Base-by-base conservation (phyloP, 2,797 vertebrate species). In the Tauraco hartlaubi region DNA sequence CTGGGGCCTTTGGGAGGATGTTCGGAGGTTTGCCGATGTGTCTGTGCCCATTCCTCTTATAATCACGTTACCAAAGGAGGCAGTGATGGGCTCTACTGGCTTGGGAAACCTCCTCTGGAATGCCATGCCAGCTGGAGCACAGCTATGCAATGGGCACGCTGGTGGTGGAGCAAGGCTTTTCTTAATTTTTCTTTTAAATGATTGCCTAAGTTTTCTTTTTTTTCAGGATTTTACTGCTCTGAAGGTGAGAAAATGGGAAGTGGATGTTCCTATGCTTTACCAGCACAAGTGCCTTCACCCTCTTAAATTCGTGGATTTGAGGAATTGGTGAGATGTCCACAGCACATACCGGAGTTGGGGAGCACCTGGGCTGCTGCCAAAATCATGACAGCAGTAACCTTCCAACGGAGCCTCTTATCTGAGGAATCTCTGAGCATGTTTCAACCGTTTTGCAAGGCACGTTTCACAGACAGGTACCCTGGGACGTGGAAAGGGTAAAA, bases 391-490 rank as follows among this genome's bases (percentile, higher is more conserved):
- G 66, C 92, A 41, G 79, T 19, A 8, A 78, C 39, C 66, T 90
- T 82, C 1, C 3, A 82, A 21, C 1, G 9, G 85, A 95, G 62
- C 84, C 68, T 41, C 72, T 93, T 95, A 95, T 92, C 94, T 29
- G 68, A 66, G 89, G 26, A 6, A 92, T 90, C 92, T 91, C 20
- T 1, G 92, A 67, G 73, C 59, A 2, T 4, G 28, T 64, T 83
- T 74, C 58, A 51, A 19, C 55, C 4, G 0, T 93, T 86, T 91
- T 10, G 9, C 91, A 92, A 94, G 92, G 86, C 29, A 0, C 12
- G 33, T 85, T 69, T 83, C 83, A 5, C 7, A 90, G 88, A 80
- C 76, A 86, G 94, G 82, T 85, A 90, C 84, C 79, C 84, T 88
- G 92, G 88, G 95, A 94, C 74, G 46, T 0, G 63, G 54, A 51